A percentile compares a stretch with the other conserved stretches of the same genome.
These are phyloP conservation scores for Eristalis tenax DNA, from an alignment of 2,888 invertebrate species.

Conservation along the genomic window DNA sequence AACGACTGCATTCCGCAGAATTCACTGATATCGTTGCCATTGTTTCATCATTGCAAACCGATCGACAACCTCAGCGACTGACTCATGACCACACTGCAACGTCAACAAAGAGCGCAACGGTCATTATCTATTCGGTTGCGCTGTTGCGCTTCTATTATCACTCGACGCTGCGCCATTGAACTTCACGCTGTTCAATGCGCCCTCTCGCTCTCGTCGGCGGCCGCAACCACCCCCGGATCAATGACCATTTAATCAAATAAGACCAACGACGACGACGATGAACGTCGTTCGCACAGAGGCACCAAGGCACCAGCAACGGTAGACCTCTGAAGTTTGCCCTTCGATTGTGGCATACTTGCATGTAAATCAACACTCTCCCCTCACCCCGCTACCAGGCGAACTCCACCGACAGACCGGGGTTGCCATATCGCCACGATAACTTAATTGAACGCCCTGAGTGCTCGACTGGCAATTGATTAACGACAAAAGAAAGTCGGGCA, in stretches of 20 bases:
- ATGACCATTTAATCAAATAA: slow-evolving; percentile 65
- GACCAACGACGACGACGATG: slow-evolving; percentile 19
- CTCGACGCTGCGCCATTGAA: slow-evolving; percentile 58
- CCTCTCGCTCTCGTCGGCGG: not conserved
- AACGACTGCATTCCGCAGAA: not conserved
- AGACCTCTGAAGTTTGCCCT: slow-evolving; percentile 13
- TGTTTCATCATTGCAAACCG: not conserved
- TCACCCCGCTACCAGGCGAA: not conserved
- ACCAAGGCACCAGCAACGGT: slow-evolving; percentile 5
- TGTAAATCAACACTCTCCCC: not conserved
- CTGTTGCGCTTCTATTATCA: slow-evolving; percentile 41
- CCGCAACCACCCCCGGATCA: slow-evolving; percentile 41
- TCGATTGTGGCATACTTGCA: not conserved
- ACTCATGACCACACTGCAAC: not conserved
- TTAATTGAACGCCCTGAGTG: slow-evolving; percentile 65
- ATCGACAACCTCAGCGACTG: not conserved
- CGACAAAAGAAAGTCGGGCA: slow-evolving; percentile 63
- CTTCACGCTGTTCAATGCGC: slow-evolving; percentile 45
- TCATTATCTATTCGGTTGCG: slow-evolving; percentile 46
- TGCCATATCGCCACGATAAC: slow-evolving; percentile 53
- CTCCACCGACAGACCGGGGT: slow-evolving; percentile 22
- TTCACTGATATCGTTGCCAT: not conserved
- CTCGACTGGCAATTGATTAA: slow-evolving; percentile 64
- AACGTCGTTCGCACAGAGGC: not conserved
- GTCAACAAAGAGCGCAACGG: slow-evolving; percentile 27